Conservation (phyloP, 2,113 vertebrate species). For the Corythornis madagascariensis region DNA sequence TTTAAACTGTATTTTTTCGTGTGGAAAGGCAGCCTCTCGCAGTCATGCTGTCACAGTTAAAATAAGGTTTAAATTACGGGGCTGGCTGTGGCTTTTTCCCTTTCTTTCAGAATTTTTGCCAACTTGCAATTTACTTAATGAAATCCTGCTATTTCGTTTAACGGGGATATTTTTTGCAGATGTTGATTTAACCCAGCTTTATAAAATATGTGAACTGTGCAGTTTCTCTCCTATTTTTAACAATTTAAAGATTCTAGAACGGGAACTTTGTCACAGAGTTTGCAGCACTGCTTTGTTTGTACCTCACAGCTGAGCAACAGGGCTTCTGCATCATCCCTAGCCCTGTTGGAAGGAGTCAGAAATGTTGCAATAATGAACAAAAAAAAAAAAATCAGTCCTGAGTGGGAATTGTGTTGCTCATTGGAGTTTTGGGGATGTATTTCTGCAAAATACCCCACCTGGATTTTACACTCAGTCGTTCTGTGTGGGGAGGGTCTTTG, state of each 20-base stretch:
- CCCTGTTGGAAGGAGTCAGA: not conserved
- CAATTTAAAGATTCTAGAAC: conserved; percentile 61
- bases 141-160: conserved; percentile 97
- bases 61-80: conserved; percentile 99
- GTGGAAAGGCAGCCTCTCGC: conserved; percentile 77
- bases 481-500: not conserved
- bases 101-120: conserved; percentile 96
- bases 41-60: conserved; percentile 86
- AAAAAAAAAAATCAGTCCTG: not conserved
- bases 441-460: not conserved
- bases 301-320: not conserved
- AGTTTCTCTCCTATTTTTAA: conserved; percentile 81
- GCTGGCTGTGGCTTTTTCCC: conserved; percentile 92
- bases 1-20: conserved; percentile 62
- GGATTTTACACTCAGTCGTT: not conserved
- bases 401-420: not conserved
- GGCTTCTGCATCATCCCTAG: not conserved
- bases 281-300: not conserved
- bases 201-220: conserved; percentile 86
- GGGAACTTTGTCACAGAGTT: not conserved
- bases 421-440: not conserved
- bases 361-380: not conserved
- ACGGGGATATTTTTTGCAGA: conserved; percentile 91
- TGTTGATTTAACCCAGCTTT: conserved; percentile 91
- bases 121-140: conserved; percentile 99